Evolutionary conservation across 2,888 invertebrate species (phyloP).

Genomic region (Synanthedon formicaeformis): DNA sequence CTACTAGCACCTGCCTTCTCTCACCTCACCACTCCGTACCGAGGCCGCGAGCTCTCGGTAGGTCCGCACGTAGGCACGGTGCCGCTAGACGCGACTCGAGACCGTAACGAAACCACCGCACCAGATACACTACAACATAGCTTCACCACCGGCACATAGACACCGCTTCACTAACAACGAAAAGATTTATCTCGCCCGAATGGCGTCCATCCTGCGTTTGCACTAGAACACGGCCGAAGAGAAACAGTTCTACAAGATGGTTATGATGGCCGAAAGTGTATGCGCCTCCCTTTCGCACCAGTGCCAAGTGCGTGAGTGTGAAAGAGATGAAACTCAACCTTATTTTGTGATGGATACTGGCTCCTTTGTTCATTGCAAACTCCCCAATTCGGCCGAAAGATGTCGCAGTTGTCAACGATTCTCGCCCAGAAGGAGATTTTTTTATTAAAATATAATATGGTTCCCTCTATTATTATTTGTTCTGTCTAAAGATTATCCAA

Average conservation of each 20-base stretch:
- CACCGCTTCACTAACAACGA: constrained; percentile 42
- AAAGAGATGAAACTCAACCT: constrained; percentile 63
- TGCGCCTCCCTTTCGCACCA: constrained; percentile 41
- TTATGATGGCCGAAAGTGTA: constrained; percentile 62
- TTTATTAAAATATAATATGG: too few relatives aligned
- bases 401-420: constrained; percentile 22
- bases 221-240: constrained; percentile 66
- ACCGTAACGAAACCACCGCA: constrained; percentile 35
- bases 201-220: constrained; percentile 70
- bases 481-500: too few relatives aligned
- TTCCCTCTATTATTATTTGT: too few relatives aligned
- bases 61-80: constrained; percentile 19
- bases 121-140: constrained; percentile 46
- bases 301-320: constrained; percentile 17
- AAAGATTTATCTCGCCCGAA: constrained; percentile 62
- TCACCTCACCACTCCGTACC: constrained; percentile 19
- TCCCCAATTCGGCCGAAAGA: constrained; percentile 31
- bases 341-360: constrained; percentile 58
- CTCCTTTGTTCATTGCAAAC: constrained; percentile 61
- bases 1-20: constrained; percentile 20
- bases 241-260: constrained; percentile 72
- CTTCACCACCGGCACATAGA: constrained; percentile 38
- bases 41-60: constrained; percentile 20
- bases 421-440: not conserved
- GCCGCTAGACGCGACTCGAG: constrained; percentile 6